phyloP scores from a whole-genome alignment of 2,797 vertebrate species.

The Diplodus sargus region DNA sequence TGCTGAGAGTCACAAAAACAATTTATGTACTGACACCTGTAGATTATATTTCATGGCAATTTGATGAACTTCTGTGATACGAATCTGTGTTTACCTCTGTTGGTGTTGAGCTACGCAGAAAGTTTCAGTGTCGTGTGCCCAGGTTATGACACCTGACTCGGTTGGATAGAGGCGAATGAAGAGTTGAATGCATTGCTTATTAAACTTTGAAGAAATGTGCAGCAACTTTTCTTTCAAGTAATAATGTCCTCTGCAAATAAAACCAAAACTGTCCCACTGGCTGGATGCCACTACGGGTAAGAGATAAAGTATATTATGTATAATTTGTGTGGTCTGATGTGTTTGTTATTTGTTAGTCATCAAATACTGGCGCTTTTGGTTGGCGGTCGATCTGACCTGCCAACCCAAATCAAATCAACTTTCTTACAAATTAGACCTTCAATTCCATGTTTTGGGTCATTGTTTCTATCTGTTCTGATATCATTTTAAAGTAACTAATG shows the following conservation, averaged over 20 bases:
- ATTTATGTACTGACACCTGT: no score
- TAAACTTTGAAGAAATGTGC: not conserved
- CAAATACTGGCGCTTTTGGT: no score
- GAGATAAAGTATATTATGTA: not conserved
- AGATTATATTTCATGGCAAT: no score
- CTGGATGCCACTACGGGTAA: no score
- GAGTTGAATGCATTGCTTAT: not conserved
- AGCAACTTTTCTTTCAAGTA: not conserved
- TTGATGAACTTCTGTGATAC: no score
- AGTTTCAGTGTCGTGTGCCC: not conserved
- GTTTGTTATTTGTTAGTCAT: no score
- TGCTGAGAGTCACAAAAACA: no score
- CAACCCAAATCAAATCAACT: no score
- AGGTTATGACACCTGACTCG: not conserved
- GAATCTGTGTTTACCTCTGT: not conserved
- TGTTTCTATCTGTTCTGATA: not conserved
- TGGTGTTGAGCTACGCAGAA: not conserved
- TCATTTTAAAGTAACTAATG: not conserved
- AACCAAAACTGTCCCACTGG: not conserved
- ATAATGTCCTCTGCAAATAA: not conserved
- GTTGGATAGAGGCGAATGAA: not conserved
- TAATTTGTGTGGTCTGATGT: not conserved
- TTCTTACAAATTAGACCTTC: no score
- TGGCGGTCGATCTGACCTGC: no score
- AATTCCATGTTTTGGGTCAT: not conserved